Evolutionary conservation across 2,113 vertebrate genomes (phyloP).

Genomic region (Himantopus leucocephalus): DNA sequence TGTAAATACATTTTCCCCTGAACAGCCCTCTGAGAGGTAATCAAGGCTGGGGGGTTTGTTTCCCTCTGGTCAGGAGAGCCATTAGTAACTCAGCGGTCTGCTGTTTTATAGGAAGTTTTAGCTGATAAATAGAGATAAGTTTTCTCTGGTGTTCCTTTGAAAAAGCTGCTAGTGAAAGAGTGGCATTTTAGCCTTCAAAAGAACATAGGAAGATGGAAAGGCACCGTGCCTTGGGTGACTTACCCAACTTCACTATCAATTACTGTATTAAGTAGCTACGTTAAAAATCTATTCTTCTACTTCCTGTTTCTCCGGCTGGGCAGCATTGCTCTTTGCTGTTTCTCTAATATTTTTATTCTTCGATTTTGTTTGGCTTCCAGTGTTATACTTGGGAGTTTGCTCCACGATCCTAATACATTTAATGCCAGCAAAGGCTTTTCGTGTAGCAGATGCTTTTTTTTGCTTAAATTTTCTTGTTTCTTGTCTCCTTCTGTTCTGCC

Average conservation of each 20-base stretch:
- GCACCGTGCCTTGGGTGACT: background rate
- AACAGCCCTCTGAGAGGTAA: conserved; percentile 60
- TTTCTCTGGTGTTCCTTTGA: conserved; percentile 33
- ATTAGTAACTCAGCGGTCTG: conserved; percentile 60
- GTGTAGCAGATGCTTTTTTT: background rate
- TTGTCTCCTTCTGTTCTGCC: background rate
- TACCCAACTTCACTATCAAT: background rate
- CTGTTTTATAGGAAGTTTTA: conserved; percentile 19
- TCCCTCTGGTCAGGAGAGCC: conserved; percentile 43
- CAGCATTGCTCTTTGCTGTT: background rate
- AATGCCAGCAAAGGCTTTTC: background rate
- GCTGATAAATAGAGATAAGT: conserved; percentile 30
- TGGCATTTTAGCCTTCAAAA: background rate
- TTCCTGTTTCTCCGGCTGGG: background rate
- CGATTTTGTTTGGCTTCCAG: background rate
- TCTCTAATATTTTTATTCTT: background rate
- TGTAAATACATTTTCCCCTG: conserved; percentile 42
- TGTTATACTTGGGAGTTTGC: background rate
- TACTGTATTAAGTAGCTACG: background rate
- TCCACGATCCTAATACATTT: background rate
- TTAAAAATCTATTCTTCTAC: background rate
- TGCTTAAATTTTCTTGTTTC: background rate
- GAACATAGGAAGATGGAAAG: background rate
- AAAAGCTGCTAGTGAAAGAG: background rate
- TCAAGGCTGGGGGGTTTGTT: conserved; percentile 43